Evolutionary conservation across 2,797 vertebrate species (phyloP).

Genomic region (Picus viridis): DNA sequence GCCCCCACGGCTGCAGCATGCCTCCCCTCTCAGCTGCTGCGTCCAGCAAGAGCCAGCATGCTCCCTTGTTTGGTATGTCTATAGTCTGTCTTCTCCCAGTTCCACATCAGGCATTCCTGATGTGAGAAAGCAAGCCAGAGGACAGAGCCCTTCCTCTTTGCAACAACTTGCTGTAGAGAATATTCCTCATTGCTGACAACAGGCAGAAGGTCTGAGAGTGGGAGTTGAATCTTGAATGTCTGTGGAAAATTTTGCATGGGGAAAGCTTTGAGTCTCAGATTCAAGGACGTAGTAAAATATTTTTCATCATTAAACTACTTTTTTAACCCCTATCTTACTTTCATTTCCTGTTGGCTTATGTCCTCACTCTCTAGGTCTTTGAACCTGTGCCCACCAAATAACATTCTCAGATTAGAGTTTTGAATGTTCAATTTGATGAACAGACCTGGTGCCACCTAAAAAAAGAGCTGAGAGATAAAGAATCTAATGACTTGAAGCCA

Average conservation of each 20-base stretch:
- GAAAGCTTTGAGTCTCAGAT: neutral
- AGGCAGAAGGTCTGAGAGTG: neutral
- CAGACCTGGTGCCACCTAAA: neutral
- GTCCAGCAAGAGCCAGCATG: accelerated
- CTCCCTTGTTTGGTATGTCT: neutral
- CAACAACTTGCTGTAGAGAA: no score
- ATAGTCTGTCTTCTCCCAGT: neutral
- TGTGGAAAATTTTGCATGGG: neutral
- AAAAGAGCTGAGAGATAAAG: neutral
- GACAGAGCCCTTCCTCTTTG: no score
- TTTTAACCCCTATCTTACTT: neutral
- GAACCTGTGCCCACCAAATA: neutral
- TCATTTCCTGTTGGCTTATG: neutral
- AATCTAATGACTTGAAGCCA: neutral
- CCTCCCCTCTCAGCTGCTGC: neutral
- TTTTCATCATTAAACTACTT: neutral
- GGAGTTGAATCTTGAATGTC: neutral
- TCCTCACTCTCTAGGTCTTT: neutral
- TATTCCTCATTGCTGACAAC: no score
- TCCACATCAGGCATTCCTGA: neutral
- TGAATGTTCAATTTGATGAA: neutral
- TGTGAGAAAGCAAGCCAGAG: neutral
- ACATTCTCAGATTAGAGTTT: neutral
- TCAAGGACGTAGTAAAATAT: neutral
- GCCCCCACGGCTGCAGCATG: neutral